phyloP scores from a whole-genome alignment of 2,113 vertebrate species.

The Chloropsis cyanopogon region DNA sequence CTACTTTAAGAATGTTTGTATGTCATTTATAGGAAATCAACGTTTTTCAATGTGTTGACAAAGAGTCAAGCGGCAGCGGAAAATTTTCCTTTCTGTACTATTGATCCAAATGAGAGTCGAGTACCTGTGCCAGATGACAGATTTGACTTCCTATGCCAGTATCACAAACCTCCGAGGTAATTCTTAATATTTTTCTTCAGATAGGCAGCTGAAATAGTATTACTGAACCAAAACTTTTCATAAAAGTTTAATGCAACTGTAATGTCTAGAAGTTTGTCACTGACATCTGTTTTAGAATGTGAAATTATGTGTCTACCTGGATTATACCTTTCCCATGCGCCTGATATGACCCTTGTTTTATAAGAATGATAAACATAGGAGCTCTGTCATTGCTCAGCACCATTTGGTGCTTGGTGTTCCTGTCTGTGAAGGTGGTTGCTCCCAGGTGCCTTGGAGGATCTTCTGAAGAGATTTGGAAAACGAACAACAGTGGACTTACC shows the following conservation, averaged over 20 bases:
- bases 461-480: background rate
- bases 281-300: background rate
- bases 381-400: background rate
- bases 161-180: conserved; percentile 92
- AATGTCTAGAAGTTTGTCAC: background rate
- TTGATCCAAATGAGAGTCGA: conserved; percentile 94
- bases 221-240: background rate
- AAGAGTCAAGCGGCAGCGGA: conserved; percentile 91
- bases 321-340: background rate
- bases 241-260: background rate
- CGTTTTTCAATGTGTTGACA: conserved; percentile 96
- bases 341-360: background rate
- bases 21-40: conserved; percentile 85
- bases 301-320: background rate
- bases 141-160: conserved; percentile 90
- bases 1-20: background rate
- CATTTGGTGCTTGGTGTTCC: background rate
- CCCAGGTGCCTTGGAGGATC: background rate
- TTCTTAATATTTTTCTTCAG: background rate
- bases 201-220: background rate
- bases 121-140: conserved; percentile 92
- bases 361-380: background rate
- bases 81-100: conserved; percentile 95
- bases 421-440: background rate
- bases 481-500: background rate